Base-by-base conservation (phyloP, 2,888 invertebrate species). In the Antheraea yamamai region DNA sequence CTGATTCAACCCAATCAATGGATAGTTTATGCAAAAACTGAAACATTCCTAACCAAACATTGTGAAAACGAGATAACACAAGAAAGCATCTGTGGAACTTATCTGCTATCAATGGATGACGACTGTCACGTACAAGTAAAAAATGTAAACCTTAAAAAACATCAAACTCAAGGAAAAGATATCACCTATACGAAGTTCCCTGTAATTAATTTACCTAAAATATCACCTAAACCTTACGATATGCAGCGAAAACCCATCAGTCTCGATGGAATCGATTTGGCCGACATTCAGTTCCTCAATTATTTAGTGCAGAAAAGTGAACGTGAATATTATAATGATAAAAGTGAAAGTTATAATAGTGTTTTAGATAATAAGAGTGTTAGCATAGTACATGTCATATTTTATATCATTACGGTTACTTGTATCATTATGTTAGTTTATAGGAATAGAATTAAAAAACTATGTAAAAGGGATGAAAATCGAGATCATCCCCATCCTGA, bases 31-130 rank as follows among this genome's bases (percentile, higher is more conserved):
- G n/a, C n/a, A 39, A 61, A 61, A n/a, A 61, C 20, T n/a, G 73
- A 73, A 30, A 74, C 74, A 12, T 6, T 68, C 26, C 66, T 74
- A 18, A 74, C 74, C 39, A 74, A 74, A 18, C 51, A 51, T 51
- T 74, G 74, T 74, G 74, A 74, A 66, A 52, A 74, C 26, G 66
- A 66, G n/a, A 68, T 74, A 23, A 74, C 74, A 6, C 71, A 71
- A 51, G 71, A 71, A 71, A 71, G n/a, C n/a, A 47, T 71, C 2
- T 20, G 51, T 47, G 71, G 71, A 20, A 71, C 71, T 47, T 71
- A 71, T 26, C 47, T 71, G n/a, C n/a, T 71, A 8, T 47, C 71
- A n/a, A 71, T 71, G 71, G 71, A 71, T 23, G 47, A 71, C 10
- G 71, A 71, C 26, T 71, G 71, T 30, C 47, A 1, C 6, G 23